Conservation (phyloP, 1,140 invertebrate species). For the Meloidogyne hapla region DNA sequence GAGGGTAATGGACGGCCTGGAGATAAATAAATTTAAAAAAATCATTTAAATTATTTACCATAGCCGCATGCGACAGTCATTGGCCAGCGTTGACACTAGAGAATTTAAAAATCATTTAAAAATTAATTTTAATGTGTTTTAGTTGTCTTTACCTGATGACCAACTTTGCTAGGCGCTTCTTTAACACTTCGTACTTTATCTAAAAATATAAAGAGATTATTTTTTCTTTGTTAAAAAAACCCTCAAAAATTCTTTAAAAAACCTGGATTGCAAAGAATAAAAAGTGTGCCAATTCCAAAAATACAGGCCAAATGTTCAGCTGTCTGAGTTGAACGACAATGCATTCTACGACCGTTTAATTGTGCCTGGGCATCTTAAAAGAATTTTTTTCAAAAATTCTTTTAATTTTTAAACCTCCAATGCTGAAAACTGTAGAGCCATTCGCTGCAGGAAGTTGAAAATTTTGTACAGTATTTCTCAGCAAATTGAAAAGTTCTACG, state of each 20-base stretch:
- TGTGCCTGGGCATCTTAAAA: conserved; percentile 54
- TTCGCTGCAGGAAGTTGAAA: conserved; percentile 50
- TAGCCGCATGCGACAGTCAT: conserved; percentile 54
- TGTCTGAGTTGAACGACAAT: conserved; percentile 50
- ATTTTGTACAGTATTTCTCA: conserved; percentile 55
- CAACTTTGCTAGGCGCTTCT: conserved; percentile 37
- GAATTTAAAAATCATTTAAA: background rate
- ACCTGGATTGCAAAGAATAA: conserved; percentile 48
- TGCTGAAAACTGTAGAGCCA: conserved; percentile 51
- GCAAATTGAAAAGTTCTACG: conserved; percentile 51
- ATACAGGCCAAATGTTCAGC: conserved; percentile 54
- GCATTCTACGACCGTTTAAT: conserved; percentile 50
- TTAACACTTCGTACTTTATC: conserved; percentile 44
- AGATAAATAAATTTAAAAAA: background rate
- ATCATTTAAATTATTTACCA: conserved; percentile 27
- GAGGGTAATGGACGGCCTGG: conserved; percentile 38
- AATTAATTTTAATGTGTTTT: background rate
- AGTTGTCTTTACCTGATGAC: conserved; percentile 37
- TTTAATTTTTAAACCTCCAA: conserved; percentile 40
- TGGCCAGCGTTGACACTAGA: conserved; percentile 50
- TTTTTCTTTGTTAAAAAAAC: background rate
- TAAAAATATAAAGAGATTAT: background rate
- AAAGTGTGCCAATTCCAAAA: conserved; percentile 51
- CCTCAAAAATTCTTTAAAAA: background rate
- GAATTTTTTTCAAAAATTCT: background rate